Evolutionary conservation across 2,113 vertebrate species (phyloP).

Genomic region (Thalassoma bifasciatum): DNA sequence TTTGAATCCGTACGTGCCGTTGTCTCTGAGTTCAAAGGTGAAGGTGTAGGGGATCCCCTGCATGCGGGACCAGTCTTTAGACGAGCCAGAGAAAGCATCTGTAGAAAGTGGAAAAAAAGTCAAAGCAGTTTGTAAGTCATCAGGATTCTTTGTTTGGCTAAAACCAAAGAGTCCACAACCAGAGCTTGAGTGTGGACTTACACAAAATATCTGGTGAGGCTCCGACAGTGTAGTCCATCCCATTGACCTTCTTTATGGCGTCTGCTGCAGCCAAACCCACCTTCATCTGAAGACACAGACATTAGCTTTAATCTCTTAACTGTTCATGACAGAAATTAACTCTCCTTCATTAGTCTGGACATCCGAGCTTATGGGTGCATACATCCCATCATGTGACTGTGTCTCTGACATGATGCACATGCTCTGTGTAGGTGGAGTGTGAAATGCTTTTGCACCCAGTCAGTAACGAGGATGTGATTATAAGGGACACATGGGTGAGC

Average conservation of each 20-base stretch:
- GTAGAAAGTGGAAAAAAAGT: slow-evolving; percentile 1
- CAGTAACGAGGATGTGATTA: no score
- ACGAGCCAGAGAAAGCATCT: slow-evolving; percentile 88
- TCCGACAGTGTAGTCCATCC: slow-evolving; percentile 87
- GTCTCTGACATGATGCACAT: no score
- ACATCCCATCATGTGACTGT: no score
- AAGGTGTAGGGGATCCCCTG: slow-evolving; percentile 86
- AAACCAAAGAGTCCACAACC: no score
- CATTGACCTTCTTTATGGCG: slow-evolving; percentile 85
- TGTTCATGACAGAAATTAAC: no score
- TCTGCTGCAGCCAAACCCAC: slow-evolving; percentile 87
- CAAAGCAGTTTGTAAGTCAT: no score
- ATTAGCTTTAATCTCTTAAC: neutral
- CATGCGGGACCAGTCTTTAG: slow-evolving; percentile 85
- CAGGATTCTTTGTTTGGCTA: no score
- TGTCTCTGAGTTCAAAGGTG: slow-evolving; percentile 89
- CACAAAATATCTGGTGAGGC: slow-evolving; percentile 78
- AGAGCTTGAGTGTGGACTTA: slow-evolving; percentile 48
- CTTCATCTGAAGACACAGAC: slow-evolving; percentile 81
- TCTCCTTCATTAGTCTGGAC: no score
- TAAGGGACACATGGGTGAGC: no score
- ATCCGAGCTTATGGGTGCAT: no score
- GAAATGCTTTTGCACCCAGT: no score
- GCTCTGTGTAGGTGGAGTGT: no score
- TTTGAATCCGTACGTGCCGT: slow-evolving; percentile 75